Conservation (phyloP, 2,797 vertebrate genomes). For the Phyllotis vaccarum region DNA sequence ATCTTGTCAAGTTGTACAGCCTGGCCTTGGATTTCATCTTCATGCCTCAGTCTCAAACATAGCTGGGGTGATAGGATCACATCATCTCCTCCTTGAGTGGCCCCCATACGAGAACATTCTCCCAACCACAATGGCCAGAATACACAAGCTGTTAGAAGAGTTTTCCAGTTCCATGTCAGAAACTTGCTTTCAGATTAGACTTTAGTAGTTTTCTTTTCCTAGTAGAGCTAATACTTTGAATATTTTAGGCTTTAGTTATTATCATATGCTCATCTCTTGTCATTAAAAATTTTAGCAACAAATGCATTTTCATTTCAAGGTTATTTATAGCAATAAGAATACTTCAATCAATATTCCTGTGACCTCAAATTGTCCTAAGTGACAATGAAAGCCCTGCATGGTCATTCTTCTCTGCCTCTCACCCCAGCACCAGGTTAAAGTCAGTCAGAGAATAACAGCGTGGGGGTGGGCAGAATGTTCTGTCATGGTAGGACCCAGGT, state of each 20-base stretch:
- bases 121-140: not conserved
- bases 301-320: slow-evolving; percentile 48
- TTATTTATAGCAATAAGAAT: not conserved
- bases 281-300: not conserved
- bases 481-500: not conserved
- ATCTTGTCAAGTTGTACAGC: not conserved
- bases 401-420: not conserved
- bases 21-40: not conserved
- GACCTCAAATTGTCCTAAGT: slow-evolving; percentile 17
- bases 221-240: not conserved
- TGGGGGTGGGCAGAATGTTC: not conserved
- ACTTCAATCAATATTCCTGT: slow-evolving; percentile 4
- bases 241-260: slow-evolving; percentile 16
- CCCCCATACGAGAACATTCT: not conserved
- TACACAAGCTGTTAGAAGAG: not conserved
- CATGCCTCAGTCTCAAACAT: not conserved
- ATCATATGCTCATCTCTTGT: not conserved
- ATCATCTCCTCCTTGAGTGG: not conserved
- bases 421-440: not conserved
- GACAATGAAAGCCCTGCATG: slow-evolving; percentile 30
- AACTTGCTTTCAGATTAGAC: not conserved
- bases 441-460: not conserved
- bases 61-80: not conserved
- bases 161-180: not conserved
- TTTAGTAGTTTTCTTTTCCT: slow-evolving; percentile 22